Percentiles rank a stretch among this genome's conserved stretches.
These are phyloP conservation scores for Sebastes alutus DNA, from an alignment of 2,797 vertebrate genomes.

Conservation along the genomic window DNA sequence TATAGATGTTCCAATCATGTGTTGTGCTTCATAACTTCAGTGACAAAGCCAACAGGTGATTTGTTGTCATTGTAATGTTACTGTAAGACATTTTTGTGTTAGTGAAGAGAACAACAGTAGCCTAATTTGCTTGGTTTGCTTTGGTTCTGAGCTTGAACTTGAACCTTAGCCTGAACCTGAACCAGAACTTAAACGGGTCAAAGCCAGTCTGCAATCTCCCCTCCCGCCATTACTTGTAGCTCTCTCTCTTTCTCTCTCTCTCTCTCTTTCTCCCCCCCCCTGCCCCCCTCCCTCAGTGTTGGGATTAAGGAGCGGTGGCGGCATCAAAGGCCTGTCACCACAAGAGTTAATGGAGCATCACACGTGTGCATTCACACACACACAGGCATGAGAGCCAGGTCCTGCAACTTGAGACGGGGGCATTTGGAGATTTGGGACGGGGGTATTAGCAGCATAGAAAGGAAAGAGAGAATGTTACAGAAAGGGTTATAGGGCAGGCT, in stretches of 20 bases:
- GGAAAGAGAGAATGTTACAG: slow-evolving; percentile 55
- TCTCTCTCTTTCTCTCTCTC: neutral
- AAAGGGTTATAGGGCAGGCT: slow-evolving; percentile 47
- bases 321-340: slow-evolving; percentile 81
- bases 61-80: neutral
- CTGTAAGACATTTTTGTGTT: neutral
- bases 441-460: slow-evolving; percentile 70
- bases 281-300: slow-evolving; percentile 33
- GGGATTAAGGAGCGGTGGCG: slow-evolving; percentile 71
- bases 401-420: slow-evolving; percentile 72
- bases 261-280: neutral
- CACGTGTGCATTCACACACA: slow-evolving; percentile 59
- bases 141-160: neutral
- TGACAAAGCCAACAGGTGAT: neutral
- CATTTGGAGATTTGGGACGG: slow-evolving; percentile 71
- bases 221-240: slow-evolving; percentile 1
- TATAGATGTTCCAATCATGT: no score
- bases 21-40: neutral
- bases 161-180: slow-evolving; percentile 46
- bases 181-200: slow-evolving; percentile 21
- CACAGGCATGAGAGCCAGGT: slow-evolving; percentile 61
- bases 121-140: neutral
- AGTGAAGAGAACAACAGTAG: neutral
- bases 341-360: slow-evolving; percentile 79
- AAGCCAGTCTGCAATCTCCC: neutral